A percentile compares a stretch with the other conserved stretches of the same genome.
Evolutionary conservation across 2,113 vertebrate species (phyloP).

Genomic region (Chaetura pelagica): DNA sequence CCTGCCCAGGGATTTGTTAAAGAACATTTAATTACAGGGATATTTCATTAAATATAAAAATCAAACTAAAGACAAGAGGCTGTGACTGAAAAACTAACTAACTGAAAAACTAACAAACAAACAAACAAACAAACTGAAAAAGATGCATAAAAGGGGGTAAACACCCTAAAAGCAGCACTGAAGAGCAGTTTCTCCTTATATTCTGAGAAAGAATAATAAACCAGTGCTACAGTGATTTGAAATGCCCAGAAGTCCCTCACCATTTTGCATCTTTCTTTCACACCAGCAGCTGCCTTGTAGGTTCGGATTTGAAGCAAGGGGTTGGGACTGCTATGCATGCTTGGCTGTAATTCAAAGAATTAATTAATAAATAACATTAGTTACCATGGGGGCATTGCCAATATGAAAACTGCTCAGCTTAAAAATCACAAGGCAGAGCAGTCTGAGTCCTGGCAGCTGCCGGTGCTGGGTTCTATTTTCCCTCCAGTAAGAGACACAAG

Average conservation of each 20-base stretch:
- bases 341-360: background rate
- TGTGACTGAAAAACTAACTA: background rate
- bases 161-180: background rate
- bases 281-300: background rate
- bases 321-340: background rate
- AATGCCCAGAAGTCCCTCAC: background rate
- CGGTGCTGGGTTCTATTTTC: rapidly evolving
- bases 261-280: background rate
- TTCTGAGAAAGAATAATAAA: background rate
- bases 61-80: background rate
- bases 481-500: rapidly evolving
- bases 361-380: background rate
- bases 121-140: background rate
- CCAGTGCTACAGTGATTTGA: background rate
- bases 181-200: background rate
- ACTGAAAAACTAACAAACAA: too few species aligned
- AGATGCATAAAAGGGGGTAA: background rate
- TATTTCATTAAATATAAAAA: slow-evolving; percentile 1
- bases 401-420: background rate
- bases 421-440: background rate
- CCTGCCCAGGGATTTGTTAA: slow-evolving; percentile 20
- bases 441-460: background rate
- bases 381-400: background rate
- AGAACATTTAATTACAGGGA: slow-evolving; percentile 8
- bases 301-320: background rate